These are phyloP conservation scores for Drosophila mimica DNA, from an alignment of 2,888 invertebrate species.

Conservation along the genomic window DNA sequence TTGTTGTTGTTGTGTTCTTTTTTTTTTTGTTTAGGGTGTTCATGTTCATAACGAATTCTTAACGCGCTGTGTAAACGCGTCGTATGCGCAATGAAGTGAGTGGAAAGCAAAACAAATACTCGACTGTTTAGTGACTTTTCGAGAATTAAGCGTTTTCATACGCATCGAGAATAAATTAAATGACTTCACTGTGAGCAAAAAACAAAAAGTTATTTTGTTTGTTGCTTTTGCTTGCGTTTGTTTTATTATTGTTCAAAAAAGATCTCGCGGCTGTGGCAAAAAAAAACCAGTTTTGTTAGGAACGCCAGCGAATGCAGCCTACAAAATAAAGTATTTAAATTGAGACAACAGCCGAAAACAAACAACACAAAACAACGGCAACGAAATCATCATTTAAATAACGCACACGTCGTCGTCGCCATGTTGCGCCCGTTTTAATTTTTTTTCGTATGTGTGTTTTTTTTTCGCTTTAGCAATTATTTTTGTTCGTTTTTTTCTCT, in stretches of 20 bases:
- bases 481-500: conserved; percentile 35
- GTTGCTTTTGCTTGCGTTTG: conserved; percentile 22
- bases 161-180: conserved; percentile 78
- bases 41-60: conserved; percentile 53
- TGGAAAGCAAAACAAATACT: conserved; percentile 29
- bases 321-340: conserved; percentile 69
- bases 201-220: conserved; percentile 20
- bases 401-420: conserved; percentile 74
- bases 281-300: conserved; percentile 59
- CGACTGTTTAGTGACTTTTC: conserved; percentile 40
- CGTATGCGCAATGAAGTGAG: conserved; percentile 56
- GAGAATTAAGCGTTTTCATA: conserved; percentile 40
- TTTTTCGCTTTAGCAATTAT: conserved; percentile 65
- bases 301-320: conserved; percentile 58
- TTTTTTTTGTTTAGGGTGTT: conserved; percentile 41
- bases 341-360: conserved; percentile 54
- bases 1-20: conserved; percentile 1
- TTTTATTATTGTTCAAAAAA: conserved; percentile 38
- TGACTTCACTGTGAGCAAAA: conserved; percentile 21
- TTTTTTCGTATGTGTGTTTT: conserved; percentile 25
- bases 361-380: conserved; percentile 35
- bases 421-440: conserved; percentile 65
- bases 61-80: conserved; percentile 46
- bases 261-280: conserved; percentile 20
- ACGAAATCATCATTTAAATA: conserved; percentile 76